These are phyloP conservation scores for Pocillopora grandis DNA, from an alignment of 92 coral and sea anemone species.

Conservation along the genomic window DNA sequence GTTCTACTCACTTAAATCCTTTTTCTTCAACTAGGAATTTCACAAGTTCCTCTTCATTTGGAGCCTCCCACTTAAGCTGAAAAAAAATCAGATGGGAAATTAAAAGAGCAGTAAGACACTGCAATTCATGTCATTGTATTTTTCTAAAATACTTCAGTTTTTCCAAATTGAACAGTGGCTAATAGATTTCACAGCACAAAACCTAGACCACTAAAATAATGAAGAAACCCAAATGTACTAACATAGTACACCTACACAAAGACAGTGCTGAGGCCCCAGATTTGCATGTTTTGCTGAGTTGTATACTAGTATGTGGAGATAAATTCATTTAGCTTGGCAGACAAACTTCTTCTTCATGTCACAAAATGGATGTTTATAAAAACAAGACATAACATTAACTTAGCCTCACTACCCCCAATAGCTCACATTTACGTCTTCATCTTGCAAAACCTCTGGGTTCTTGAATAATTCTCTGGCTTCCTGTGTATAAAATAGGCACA, in stretches of 20 bases:
- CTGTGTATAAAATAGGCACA: slow-evolving; percentile 40
- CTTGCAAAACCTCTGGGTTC: slow-evolving; percentile 78
- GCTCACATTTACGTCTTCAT: slow-evolving; percentile 78
- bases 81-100: slow-evolving; percentile 5
- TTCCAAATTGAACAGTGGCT: too few relatives aligned
- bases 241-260: too few relatives aligned
- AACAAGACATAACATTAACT: not conserved
- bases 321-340: too few relatives aligned
- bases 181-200: too few relatives aligned
- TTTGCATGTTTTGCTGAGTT: too few relatives aligned
- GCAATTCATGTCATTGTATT: not conserved
- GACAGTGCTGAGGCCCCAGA: too few relatives aligned
- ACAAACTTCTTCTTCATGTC: not conserved
- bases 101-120: not conserved
- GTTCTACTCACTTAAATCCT: slow-evolving; percentile 79
- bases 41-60: slow-evolving; percentile 83
- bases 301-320: too few relatives aligned
- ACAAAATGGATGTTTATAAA: not conserved
- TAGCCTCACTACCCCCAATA: not conserved
- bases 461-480: slow-evolving; percentile 95
- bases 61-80: slow-evolving; percentile 90
- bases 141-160: too few relatives aligned
- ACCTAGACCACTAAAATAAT: too few relatives aligned
- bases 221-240: too few relatives aligned
- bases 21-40: slow-evolving; percentile 85